phyloP scores from a whole-genome alignment of 2,113 vertebrate genomes.

The Pteropus alecto region DNA sequence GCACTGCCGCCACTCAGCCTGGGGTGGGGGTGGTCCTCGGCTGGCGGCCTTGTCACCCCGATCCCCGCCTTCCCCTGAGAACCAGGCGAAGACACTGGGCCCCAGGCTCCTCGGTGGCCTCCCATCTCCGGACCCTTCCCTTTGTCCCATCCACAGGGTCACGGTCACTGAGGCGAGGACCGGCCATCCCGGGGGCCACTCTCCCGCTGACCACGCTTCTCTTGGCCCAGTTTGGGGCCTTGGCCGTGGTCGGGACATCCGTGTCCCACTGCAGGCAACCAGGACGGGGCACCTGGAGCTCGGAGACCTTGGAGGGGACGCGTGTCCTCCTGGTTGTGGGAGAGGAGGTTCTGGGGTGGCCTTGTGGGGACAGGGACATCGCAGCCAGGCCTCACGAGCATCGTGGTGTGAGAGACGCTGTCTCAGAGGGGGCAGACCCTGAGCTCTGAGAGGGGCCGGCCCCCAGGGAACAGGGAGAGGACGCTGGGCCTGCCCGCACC shows the following conservation, averaged over 20 bases:
- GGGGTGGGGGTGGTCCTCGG: background rate
- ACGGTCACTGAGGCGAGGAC: too few species aligned
- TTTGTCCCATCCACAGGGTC: background rate
- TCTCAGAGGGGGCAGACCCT: background rate
- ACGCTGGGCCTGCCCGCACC: background rate
- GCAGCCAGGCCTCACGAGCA: background rate
- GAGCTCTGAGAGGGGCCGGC: background rate
- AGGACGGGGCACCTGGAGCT: too few species aligned
- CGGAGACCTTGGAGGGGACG: rapidly evolving
- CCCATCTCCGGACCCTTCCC: too few species aligned
- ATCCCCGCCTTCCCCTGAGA: background rate
- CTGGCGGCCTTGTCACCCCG: background rate
- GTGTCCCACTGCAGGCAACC: background rate
- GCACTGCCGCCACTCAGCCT: rapidly evolving
- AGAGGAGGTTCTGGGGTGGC: too few species aligned
- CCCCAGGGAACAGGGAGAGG: background rate
- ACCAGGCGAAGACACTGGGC: rapidly evolving
- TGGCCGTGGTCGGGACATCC: background rate
- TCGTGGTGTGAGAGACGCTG: rapidly evolving
- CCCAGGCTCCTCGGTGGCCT: background rate
- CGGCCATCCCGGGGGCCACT: background rate
- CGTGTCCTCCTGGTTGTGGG: background rate
- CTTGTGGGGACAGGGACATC: rapidly evolving
- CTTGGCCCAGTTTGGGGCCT: background rate
- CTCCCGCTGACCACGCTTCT: background rate